Evolutionary conservation across 2,797 vertebrate species (phyloP).

Genomic region (Sebastes reedi): DNA sequence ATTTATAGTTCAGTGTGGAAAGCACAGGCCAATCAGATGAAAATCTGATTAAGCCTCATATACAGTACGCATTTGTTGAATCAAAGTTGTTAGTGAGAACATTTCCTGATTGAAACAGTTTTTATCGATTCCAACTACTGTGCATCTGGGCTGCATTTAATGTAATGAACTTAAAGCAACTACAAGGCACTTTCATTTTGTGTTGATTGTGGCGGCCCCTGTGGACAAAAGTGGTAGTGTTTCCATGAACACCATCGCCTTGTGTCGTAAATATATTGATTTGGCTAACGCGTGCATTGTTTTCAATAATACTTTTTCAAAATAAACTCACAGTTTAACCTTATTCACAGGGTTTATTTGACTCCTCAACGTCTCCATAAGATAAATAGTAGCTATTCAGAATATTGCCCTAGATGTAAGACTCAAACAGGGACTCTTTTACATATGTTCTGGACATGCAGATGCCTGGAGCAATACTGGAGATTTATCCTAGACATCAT

Average conservation of each 20-base stretch:
- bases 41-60: neutral
- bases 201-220: neutral
- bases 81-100: neutral
- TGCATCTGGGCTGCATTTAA: neutral
- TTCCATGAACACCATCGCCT: neutral
- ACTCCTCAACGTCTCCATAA: too few relatives aligned
- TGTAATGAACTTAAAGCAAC: neutral
- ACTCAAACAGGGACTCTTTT: too few relatives aligned
- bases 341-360: too few relatives aligned
- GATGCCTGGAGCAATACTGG: too few relatives aligned
- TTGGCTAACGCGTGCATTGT: too few relatives aligned
- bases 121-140: neutral
- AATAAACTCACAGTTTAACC: too few relatives aligned
- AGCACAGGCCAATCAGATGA: neutral
- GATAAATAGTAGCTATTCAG: too few relatives aligned
- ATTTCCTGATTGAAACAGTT: conserved; percentile 1
- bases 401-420: too few relatives aligned
- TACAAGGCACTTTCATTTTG: neutral
- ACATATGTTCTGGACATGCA: too few relatives aligned
- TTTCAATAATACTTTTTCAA: too few relatives aligned
- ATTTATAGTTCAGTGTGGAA: conserved; percentile 15
- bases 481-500: too few relatives aligned
- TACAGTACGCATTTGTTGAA: neutral
- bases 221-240: neutral
- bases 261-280: too few relatives aligned